A percentile compares a stretch with the other conserved stretches of the same genome.
Evolutionary conservation across 1,140 invertebrate species (phyloP).

Genomic region (Anastatus disparis): DNA sequence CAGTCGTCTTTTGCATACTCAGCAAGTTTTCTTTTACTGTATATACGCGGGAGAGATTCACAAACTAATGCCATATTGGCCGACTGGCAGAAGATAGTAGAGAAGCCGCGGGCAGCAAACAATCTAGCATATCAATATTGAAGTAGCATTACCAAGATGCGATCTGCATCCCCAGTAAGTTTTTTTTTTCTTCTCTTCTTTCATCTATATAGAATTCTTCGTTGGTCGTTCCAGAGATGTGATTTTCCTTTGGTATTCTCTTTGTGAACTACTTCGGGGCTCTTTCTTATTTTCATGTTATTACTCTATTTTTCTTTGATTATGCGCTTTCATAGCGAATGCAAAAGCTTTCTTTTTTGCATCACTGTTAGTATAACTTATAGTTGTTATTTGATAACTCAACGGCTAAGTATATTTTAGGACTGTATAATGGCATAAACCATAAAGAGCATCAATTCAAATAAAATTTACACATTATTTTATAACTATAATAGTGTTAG

Average conservation of each 20-base stretch:
- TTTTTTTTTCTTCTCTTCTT: slow-evolving; percentile 20
- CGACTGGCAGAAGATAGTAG: slow-evolving; percentile 18
- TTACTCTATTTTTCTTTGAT: slow-evolving; percentile 24
- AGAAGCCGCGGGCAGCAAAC: slow-evolving; percentile 52
- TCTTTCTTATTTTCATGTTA: slow-evolving; percentile 1
- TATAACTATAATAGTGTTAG: no score
- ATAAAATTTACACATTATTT: no score
- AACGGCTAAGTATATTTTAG: no score
- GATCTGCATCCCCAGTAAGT: slow-evolving; percentile 45
- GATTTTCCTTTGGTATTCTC: slow-evolving; percentile 4
- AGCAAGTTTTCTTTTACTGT: slow-evolving; percentile 42
- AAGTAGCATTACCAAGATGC: slow-evolving; percentile 55
- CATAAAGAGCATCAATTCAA: no score
- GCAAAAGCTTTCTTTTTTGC: no score
- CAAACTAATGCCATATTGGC: no score
- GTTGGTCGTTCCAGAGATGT: background rate
- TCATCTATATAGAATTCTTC: background rate
- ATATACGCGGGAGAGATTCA: slow-evolving; percentile 42
- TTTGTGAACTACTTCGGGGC: no score
- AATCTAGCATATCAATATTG: slow-evolving; percentile 62
- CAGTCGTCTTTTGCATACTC: slow-evolving; percentile 53
- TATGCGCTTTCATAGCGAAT: no score
- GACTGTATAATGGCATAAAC: no score
- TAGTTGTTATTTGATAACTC: no score
- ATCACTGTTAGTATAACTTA: no score